Conservation (phyloP, 2,113 vertebrate species). For the Falcunculus frontatus region DNA sequence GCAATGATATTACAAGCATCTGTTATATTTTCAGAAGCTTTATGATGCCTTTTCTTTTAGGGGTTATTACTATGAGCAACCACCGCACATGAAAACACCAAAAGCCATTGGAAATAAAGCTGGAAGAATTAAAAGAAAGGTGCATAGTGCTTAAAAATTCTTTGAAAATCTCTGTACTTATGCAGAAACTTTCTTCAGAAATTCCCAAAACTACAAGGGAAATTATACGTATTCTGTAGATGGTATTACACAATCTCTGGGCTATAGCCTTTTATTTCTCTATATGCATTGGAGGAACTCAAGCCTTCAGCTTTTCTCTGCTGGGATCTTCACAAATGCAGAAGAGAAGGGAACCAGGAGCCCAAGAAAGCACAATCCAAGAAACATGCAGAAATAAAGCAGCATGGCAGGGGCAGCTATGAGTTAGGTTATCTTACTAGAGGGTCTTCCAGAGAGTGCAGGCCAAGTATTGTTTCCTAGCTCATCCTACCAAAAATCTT, state of each 20-base stretch:
- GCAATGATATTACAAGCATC: conserved; percentile 39
- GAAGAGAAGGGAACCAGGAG: background rate
- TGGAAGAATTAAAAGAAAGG: background rate
- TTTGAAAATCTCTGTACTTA: background rate
- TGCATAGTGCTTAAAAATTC: background rate
- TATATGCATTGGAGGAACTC: background rate
- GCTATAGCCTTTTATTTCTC: background rate
- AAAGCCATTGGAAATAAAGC: background rate
- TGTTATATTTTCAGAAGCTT: conserved; percentile 13
- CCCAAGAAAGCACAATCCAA: background rate
- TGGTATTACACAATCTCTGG: background rate
- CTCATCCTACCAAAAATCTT: background rate
- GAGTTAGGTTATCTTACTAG: background rate
- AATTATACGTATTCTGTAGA: background rate
- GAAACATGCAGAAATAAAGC: background rate
- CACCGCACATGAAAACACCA: background rate
- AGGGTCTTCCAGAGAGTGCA: background rate
- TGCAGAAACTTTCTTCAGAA: background rate
- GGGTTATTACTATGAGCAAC: background rate
- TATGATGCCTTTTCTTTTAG: background rate
- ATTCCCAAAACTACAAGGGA: background rate
- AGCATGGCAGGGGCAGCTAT: background rate
- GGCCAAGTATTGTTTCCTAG: background rate
- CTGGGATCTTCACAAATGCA: background rate
- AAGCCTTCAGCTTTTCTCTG: background rate